Percentiles rank a stretch among this genome's conserved stretches.
These are phyloP conservation scores for Puma concolor DNA, from an alignment of 2,113 vertebrate genomes.

Conservation along the genomic window DNA sequence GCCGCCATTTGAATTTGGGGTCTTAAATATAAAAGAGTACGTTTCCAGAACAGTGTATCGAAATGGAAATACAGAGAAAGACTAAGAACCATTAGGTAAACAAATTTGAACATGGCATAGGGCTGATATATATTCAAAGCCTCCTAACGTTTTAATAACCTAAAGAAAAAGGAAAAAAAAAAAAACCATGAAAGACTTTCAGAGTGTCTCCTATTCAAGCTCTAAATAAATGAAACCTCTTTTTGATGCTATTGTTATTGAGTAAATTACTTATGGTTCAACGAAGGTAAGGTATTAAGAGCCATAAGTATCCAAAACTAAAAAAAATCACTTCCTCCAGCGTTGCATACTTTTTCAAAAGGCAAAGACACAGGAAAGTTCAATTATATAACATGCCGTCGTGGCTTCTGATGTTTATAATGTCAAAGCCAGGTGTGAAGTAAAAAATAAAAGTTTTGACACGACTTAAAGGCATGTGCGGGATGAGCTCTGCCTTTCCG, in stretches of 20 bases:
- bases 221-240: constrained; percentile 7
- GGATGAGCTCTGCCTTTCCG: not conserved
- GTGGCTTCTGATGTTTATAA: constrained; percentile 1
- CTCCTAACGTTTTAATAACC: not conserved
- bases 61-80: constrained; percentile 19
- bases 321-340: constrained; percentile 20
- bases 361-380: not conserved
- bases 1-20: not conserved
- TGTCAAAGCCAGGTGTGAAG: not conserved
- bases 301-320: not conserved
- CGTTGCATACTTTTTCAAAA: not conserved
- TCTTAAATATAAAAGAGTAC: not conserved
- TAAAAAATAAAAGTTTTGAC: not conserved
- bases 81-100: not conserved
- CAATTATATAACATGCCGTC: not conserved
- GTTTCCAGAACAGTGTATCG: not conserved
- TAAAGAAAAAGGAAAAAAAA: not conserved
- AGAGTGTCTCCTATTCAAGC: not conserved
- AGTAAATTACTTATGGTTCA: not conserved
- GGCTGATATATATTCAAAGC: not conserved
- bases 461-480: not conserved
- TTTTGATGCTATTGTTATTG: not conserved
- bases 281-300: not conserved
- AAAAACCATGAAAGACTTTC: not conserved
- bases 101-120: not conserved